phyloP scores from a whole-genome alignment of 2,888 invertebrate genomes.

The Morpho deidamia region DNA sequence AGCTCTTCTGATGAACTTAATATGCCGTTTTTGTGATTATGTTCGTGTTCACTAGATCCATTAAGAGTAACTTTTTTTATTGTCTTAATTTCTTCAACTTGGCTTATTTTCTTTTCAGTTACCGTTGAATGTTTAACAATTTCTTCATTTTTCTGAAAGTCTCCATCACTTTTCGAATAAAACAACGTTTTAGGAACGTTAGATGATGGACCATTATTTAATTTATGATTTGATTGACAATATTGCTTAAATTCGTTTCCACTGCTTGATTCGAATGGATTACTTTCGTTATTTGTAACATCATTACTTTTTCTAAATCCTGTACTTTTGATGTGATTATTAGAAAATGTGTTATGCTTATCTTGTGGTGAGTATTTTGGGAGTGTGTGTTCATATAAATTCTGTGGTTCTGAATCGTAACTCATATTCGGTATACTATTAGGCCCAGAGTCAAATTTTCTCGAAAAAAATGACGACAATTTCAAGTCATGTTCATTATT shows the following conservation, averaged over 20 bases:
- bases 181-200: slow-evolving; percentile 42
- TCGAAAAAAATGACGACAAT: slow-evolving; percentile 34
- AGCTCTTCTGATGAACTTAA: slow-evolving; percentile 4
- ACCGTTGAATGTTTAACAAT: slow-evolving; percentile 56
- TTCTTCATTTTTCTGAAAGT: slow-evolving; percentile 56
- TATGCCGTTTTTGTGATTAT: slow-evolving; percentile 10
- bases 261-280: slow-evolving; percentile 55
- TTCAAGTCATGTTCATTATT: slow-evolving; percentile 31
- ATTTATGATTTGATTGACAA: slow-evolving; percentile 41
- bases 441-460: slow-evolving; percentile 42
- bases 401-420: slow-evolving; percentile 30
- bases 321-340: slow-evolving; percentile 36
- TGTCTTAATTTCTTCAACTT: slow-evolving; percentile 71
- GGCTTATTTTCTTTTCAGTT: slow-evolving; percentile 46
- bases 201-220: slow-evolving; percentile 40
- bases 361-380: slow-evolving; percentile 33
- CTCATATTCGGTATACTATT: slow-evolving; percentile 48
- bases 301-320: slow-evolving; percentile 41
- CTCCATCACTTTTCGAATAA: slow-evolving; percentile 57
- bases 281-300: slow-evolving; percentile 36
- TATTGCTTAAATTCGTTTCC: slow-evolving; percentile 50
- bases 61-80: slow-evolving; percentile 65
- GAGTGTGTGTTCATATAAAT: slow-evolving; percentile 5
- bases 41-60: slow-evolving; percentile 43
- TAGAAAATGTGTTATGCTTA: slow-evolving; percentile 36